These are phyloP conservation scores for Tragelaphus strepsiceros DNA, from an alignment of 2,113 vertebrate genomes.

Conservation along the genomic window DNA sequence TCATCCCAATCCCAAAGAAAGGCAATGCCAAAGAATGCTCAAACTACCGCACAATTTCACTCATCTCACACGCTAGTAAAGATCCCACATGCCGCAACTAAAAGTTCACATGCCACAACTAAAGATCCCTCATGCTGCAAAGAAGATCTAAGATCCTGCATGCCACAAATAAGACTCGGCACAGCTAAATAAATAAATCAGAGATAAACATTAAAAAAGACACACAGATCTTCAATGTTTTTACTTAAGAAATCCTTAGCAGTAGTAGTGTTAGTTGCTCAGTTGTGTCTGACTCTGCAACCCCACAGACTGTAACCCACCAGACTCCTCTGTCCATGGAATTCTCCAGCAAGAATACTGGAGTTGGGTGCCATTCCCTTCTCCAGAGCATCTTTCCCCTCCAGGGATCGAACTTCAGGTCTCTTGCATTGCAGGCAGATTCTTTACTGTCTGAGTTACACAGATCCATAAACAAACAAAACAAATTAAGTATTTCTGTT, in stretches of 20 bases:
- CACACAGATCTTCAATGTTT: not conserved
- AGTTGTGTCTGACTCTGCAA: not conserved
- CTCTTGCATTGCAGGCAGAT: not conserved
- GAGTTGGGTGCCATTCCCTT: not conserved
- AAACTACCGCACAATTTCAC: too few relatives aligned
- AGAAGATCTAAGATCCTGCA: not conserved
- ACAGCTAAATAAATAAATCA: not conserved
- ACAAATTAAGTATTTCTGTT: not conserved
- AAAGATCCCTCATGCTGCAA: not conserved
- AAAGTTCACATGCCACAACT: too few relatives aligned
- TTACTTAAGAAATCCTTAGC: not conserved
- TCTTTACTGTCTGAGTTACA: not conserved
- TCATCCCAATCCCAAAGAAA: too few relatives aligned
- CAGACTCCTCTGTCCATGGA: not conserved
- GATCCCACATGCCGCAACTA: too few relatives aligned
- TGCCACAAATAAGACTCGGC: not conserved
- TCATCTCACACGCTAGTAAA: too few relatives aligned
- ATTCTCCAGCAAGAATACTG: not conserved
- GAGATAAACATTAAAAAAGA: not conserved
- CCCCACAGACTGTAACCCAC: not conserved
- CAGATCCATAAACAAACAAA: not conserved
- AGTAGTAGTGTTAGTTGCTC: not conserved
- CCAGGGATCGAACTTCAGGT: not conserved
- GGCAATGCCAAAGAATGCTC: too few relatives aligned
- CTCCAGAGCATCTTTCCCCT: not conserved